These are phyloP conservation scores for Dasypogon diadema DNA, from an alignment of 2,888 invertebrate species.

Conservation along the genomic window DNA sequence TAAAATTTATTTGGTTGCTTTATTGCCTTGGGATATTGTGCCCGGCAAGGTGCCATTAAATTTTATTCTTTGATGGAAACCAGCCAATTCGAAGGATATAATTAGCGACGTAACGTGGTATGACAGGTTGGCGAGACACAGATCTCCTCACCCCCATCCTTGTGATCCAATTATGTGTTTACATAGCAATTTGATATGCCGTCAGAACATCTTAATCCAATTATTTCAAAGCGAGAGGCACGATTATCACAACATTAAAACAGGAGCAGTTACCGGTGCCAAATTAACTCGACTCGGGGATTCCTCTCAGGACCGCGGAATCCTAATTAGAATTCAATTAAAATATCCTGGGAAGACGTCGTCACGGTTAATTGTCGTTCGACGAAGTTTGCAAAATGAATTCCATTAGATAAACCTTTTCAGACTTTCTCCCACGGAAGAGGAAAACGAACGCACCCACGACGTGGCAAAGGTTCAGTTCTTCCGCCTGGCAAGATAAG, in stretches of 20 bases:
- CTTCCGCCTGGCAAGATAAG: conserved; percentile 3
- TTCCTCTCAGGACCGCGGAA: conserved; percentile 7
- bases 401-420: neutral
- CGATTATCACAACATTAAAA: conserved; percentile 26
- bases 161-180: conserved; percentile 12
- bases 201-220: neutral
- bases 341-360: neutral
- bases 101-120: neutral
- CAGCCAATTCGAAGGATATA: neutral
- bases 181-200: neutral
- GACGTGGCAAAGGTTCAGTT: neutral
- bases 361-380: conserved; percentile 22
- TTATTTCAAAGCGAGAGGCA: conserved; percentile 14
- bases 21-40: neutral
- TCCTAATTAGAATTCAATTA: conserved; percentile 51
- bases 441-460: neutral
- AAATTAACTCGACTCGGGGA: neutral
- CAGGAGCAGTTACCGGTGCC: neutral
- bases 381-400: conserved; percentile 30
- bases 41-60: neutral
- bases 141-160: neutral
- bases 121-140: neutral
- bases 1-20: neutral
- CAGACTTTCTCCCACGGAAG: neutral
- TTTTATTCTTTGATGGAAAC: neutral